phyloP scores from a whole-genome alignment of 2,888 invertebrate species.

The Anthophora plumipes region DNA sequence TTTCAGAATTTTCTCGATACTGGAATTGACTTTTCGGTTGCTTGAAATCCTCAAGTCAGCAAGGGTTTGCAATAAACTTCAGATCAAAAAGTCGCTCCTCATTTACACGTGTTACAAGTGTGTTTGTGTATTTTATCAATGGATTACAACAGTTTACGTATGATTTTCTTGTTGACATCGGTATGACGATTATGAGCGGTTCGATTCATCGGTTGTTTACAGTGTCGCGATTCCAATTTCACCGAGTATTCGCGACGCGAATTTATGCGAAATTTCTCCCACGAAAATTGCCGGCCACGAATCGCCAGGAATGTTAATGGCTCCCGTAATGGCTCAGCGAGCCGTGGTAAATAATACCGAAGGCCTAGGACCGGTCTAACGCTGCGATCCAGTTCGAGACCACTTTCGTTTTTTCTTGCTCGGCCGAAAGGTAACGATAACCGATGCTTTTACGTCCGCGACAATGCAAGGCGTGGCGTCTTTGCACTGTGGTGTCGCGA shows the following conservation, averaged over 20 bases:
- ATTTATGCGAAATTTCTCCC: slow-evolving; percentile 60
- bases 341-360: slow-evolving; percentile 55
- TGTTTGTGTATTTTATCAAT: neutral
- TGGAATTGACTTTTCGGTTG: too few relatives aligned
- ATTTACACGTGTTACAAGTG: too few relatives aligned
- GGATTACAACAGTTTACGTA: too few relatives aligned
- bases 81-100: too few relatives aligned
- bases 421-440: slow-evolving; percentile 49
- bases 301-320: slow-evolving; percentile 64
- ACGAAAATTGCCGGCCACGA: slow-evolving; percentile 45
- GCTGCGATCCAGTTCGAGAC: slow-evolving; percentile 58
- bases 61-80: too few relatives aligned
- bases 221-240: neutral
- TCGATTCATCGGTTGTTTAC: slow-evolving; percentile 40
- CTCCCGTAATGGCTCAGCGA: slow-evolving; percentile 31
- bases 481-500: slow-evolving; percentile 23
- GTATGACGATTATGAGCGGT: neutral
- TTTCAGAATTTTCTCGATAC: too few relatives aligned
- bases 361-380: slow-evolving; percentile 61
- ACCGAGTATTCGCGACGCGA: slow-evolving; percentile 17
- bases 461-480: slow-evolving; percentile 54
- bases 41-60: too few relatives aligned
- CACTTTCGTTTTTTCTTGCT: slow-evolving; percentile 58
- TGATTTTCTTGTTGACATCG: too few relatives aligned
- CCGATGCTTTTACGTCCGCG: slow-evolving; percentile 38